Evolutionary conservation across 2,888 invertebrate species (phyloP).

Genomic region (Polyommatus icarus): DNA sequence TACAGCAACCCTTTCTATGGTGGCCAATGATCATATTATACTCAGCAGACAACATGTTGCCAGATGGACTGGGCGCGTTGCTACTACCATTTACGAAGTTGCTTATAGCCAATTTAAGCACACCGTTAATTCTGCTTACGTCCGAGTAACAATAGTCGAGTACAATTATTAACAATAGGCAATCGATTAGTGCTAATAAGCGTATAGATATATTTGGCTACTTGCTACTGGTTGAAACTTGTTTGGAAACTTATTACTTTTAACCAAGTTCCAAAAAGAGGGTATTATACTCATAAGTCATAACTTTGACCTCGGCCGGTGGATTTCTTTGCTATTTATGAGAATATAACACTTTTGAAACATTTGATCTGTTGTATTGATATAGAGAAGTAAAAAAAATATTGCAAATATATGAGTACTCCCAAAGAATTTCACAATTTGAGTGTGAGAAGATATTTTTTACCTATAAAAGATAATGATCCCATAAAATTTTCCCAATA

Average conservation of each 20-base stretch:
- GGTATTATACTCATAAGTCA: too few relatives aligned
- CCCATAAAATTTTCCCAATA: neutral
- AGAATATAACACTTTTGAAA: too few relatives aligned
- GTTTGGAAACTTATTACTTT: neutral
- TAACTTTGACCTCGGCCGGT: too few relatives aligned
- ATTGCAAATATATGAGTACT: too few relatives aligned
- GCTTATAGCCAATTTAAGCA: neutral
- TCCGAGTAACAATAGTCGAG: neutral
- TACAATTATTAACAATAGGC: neutral
- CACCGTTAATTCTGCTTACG: neutral
- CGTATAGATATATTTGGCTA: neutral
- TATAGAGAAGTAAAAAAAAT: too few relatives aligned
- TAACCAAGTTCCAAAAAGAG: neutral
- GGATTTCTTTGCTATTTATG: too few relatives aligned
- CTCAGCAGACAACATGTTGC: neutral
- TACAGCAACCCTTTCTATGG: neutral
- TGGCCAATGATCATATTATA: neutral
- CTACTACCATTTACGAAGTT: neutral
- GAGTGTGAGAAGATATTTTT: too few relatives aligned
- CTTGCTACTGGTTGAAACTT: neutral
- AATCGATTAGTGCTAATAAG: conserved; percentile 6
- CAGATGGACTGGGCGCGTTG: neutral
- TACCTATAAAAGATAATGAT: conserved; percentile 4
- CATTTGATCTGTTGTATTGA: too few relatives aligned
- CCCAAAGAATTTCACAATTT: too few relatives aligned